These are phyloP conservation scores for Anas acuta DNA, from an alignment of 2,797 vertebrate species.

Conservation along the genomic window DNA sequence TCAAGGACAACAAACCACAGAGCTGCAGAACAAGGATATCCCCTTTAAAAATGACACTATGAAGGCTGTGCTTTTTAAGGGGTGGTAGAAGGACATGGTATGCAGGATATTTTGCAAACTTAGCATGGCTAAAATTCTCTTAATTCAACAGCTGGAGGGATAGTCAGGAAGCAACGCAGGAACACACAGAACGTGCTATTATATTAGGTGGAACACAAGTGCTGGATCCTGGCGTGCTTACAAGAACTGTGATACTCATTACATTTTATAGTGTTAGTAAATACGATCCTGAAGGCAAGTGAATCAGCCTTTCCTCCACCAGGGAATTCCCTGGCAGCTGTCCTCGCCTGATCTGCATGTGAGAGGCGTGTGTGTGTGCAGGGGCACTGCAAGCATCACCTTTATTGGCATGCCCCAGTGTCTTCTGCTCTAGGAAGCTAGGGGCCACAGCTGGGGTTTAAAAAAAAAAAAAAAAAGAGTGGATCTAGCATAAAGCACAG, in stretches of 20 bases:
- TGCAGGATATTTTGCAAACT: not conserved
- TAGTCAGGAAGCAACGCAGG: not conserved
- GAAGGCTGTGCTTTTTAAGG: not conserved
- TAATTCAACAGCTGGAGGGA: not conserved
- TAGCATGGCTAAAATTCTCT: not conserved
- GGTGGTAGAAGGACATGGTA: not conserved
- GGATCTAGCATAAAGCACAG: not conserved
- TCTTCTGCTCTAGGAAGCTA: not conserved
- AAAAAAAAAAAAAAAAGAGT: not conserved
- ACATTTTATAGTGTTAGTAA: not conserved
- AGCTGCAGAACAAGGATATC: not conserved
- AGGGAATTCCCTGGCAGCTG: not conserved
- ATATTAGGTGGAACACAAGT: not conserved
- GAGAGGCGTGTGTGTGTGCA: not conserved
- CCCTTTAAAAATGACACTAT: not conserved
- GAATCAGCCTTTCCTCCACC: not conserved
- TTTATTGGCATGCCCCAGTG: fast-evolving
- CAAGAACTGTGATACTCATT: not conserved
- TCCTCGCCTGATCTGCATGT: not conserved
- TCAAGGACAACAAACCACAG: not conserved
- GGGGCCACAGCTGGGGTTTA: not conserved
- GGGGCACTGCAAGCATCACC: not conserved
- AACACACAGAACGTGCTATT: not conserved
- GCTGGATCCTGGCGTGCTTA: not conserved
- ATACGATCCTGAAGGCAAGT: not conserved